A percentile compares a stretch with the other conserved stretches of the same genome.
These are phyloP conservation scores for Patiria miniata DNA, from an alignment of 35 echinoderm and acorn worm species.

Conservation along the genomic window DNA sequence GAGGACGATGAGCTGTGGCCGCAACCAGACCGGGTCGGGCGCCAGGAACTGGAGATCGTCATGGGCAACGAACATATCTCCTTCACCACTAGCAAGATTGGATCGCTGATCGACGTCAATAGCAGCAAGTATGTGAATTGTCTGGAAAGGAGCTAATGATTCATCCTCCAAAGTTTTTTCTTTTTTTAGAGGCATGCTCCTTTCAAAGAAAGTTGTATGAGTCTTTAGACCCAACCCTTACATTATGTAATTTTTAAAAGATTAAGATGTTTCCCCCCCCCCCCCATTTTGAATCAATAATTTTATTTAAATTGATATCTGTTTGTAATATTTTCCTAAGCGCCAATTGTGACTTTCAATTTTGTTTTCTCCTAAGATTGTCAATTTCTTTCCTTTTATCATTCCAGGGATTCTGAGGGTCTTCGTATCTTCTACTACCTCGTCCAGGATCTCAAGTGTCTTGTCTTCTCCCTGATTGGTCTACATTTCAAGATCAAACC, in stretches of 20 bases:
- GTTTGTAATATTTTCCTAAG: too few species aligned
- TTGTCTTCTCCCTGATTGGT: slow-evolving; percentile 96
- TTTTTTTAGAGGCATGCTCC: neutral
- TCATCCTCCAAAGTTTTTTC: neutral
- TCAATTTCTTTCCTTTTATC: neutral
- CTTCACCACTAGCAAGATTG: slow-evolving; percentile 96
- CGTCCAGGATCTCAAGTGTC: slow-evolving; percentile 93
- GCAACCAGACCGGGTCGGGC: slow-evolving; percentile 87
- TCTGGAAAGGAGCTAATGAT: neutral
- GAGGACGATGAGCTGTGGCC: slow-evolving; percentile 98
- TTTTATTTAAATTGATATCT: too few species aligned
- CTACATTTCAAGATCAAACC: slow-evolving; percentile 99
- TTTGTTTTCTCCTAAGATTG: neutral
- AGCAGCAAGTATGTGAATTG: slow-evolving; percentile 82
- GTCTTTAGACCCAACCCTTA: too few species aligned
- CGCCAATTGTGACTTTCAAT: neutral
- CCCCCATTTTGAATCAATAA: too few species aligned
- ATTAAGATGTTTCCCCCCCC: too few species aligned
- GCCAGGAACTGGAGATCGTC: slow-evolving; percentile 96
- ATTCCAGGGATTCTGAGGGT: slow-evolving; percentile 90
- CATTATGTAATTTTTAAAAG: too few species aligned
- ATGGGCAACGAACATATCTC: slow-evolving; percentile 99
- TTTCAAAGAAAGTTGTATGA: too few species aligned
- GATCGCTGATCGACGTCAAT: slow-evolving; percentile 91
- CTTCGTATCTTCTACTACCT: slow-evolving; percentile 97